These are phyloP conservation scores for Yasuhikotakia modesta DNA, from an alignment of 2,797 vertebrate species.

Conservation along the genomic window DNA sequence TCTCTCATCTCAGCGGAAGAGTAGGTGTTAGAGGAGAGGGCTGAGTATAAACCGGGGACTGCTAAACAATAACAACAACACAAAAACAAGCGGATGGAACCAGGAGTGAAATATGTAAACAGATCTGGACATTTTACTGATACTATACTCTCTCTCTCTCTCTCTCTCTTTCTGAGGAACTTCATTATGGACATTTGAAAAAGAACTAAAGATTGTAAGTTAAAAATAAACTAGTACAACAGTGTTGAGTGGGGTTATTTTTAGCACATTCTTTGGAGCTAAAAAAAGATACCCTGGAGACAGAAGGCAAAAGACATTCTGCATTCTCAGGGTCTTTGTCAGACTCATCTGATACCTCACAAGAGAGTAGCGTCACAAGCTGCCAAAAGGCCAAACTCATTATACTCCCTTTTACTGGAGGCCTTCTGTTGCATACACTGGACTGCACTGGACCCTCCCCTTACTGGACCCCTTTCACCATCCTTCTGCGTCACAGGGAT, in stretches of 20 bases:
- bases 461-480: slow-evolving; percentile 66
- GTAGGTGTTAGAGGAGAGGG: slow-evolving; percentile 58
- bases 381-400: slow-evolving; percentile 32
- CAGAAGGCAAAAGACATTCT: slow-evolving; percentile 49
- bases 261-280: slow-evolving; percentile 72
- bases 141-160: slow-evolving; percentile 41
- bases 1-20: slow-evolving; percentile 52
- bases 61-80: slow-evolving; percentile 56
- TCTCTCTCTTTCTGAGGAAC: slow-evolving; percentile 51
- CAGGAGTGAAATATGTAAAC: slow-evolving; percentile 61
- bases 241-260: slow-evolving; percentile 62
- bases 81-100: slow-evolving; percentile 59
- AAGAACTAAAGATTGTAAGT: slow-evolving; percentile 30
- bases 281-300: slow-evolving; percentile 68
- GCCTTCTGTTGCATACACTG: slow-evolving; percentile 42
- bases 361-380: slow-evolving; percentile 39
- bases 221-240: slow-evolving; percentile 11
- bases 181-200: slow-evolving; percentile 39
- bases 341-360: slow-evolving; percentile 56
- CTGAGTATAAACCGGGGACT: slow-evolving; percentile 54
- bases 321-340: slow-evolving; percentile 68
- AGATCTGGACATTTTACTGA: slow-evolving; percentile 40
- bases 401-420: slow-evolving; percentile 37
- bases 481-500: slow-evolving; percentile 73
- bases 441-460: slow-evolving; percentile 42